phyloP scores from a whole-genome alignment of 2,888 invertebrate genomes.

The Cenopis cana region DNA sequence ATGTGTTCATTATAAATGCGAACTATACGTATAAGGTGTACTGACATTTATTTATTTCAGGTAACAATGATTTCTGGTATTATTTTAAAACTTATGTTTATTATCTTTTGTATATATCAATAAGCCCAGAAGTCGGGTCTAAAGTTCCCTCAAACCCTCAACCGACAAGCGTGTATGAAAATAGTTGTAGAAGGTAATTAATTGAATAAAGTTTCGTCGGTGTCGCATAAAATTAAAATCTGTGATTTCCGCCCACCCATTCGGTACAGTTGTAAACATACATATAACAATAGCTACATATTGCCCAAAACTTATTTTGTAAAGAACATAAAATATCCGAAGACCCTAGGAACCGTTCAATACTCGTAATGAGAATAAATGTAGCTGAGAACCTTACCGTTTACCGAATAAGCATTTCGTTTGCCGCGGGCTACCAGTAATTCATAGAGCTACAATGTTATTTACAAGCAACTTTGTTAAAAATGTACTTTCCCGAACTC shows the following conservation, averaged over 20 bases:
- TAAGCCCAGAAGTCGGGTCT: background rate
- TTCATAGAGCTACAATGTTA: constrained; percentile 54
- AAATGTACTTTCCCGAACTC: constrained; percentile 31
- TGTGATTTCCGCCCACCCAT: background rate
- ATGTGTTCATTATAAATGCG: background rate
- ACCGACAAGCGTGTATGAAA: background rate
- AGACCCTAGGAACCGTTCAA: constrained; percentile 63
- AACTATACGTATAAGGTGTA: background rate
- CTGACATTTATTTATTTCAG: background rate
- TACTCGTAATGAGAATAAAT: constrained; percentile 77
- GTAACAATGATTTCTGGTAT: background rate
- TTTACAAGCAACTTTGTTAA: constrained; percentile 25
- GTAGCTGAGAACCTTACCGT: constrained; percentile 70
- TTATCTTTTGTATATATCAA: background rate
- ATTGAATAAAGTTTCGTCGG: background rate
- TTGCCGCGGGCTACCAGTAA: constrained; percentile 65
- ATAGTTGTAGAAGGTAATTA: background rate
- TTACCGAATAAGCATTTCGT: constrained; percentile 66
- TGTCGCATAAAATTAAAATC: background rate
- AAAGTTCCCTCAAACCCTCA: background rate
- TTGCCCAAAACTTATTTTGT: constrained; percentile 58
- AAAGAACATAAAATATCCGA: no score
- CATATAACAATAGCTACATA: background rate
- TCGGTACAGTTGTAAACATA: background rate
- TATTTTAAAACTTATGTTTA: background rate